phyloP scores from a whole-genome alignment of 1,140 invertebrate genomes.

The Varroa destructor region DNA sequence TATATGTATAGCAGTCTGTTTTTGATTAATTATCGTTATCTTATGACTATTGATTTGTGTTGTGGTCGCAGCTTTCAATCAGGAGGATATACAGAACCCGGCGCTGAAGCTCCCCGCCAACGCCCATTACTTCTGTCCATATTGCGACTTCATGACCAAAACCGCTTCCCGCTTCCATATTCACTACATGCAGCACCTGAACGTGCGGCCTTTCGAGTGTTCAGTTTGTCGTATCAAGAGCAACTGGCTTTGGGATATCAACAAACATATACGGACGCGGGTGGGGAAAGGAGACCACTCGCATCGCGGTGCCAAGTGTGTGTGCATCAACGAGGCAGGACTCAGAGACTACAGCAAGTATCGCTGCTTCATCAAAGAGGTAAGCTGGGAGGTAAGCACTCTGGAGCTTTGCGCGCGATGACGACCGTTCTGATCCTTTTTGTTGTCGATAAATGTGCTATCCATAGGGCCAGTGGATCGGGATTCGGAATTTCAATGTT shows the following conservation, averaged over 20 bases:
- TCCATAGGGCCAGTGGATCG: too few species aligned
- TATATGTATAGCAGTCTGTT: too few species aligned
- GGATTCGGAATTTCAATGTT: too few species aligned
- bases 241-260: slow-evolving; percentile 90
- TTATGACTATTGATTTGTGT: too few species aligned
- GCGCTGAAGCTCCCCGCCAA: slow-evolving; percentile 27
- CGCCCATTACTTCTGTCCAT: slow-evolving; percentile 61
- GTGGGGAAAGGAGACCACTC: slow-evolving; percentile 57
- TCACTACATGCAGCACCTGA: slow-evolving; percentile 77
- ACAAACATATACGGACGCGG: slow-evolving; percentile 82
- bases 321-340: slow-evolving; percentile 80
- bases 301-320: slow-evolving; percentile 58
- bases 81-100: slow-evolving; percentile 9
- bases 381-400: slow-evolving; percentile 41
- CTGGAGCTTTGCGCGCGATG: not conserved
- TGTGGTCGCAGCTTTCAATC: slow-evolving; percentile 28
- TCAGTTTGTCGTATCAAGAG: slow-evolving; percentile 79
- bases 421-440: slow-evolving; percentile 19
- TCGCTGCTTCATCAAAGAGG: slow-evolving; percentile 47
- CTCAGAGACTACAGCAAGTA: slow-evolving; percentile 80
- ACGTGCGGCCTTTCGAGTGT: slow-evolving; percentile 86
- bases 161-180: slow-evolving; percentile 76
- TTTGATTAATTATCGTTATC: too few species aligned
- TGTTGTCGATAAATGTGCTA: not conserved
- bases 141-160: slow-evolving; percentile 76